phyloP scores from a whole-genome alignment of 2,113 vertebrate species.

The Albula goreensis region DNA sequence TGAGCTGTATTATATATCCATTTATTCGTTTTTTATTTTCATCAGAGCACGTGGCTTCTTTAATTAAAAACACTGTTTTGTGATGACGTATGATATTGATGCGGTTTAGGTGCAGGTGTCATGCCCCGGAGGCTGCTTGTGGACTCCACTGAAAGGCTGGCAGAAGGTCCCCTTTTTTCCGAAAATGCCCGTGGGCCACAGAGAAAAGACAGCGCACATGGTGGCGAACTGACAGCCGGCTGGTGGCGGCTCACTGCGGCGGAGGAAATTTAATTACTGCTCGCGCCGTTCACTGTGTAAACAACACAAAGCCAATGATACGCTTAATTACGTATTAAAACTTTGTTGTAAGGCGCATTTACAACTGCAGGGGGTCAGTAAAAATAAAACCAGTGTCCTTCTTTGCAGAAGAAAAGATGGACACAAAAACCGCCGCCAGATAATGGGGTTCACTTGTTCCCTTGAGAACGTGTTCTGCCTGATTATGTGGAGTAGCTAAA shows the following conservation, averaged over 20 bases:
- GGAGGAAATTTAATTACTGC: conserved; percentile 77
- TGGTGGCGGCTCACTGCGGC: conserved; percentile 67
- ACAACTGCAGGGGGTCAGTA: conserved; percentile 24
- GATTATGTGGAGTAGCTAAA: neutral
- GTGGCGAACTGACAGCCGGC: conserved; percentile 63
- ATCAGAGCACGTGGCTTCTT: neutral
- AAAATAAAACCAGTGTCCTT: neutral
- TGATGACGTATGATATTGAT: neutral
- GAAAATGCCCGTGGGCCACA: conserved; percentile 49
- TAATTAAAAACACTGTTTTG: neutral
- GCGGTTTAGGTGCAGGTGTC: conserved; percentile 28
- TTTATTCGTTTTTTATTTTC: no score
- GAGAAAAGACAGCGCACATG: conserved; percentile 51
- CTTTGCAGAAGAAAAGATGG: conserved; percentile 3
- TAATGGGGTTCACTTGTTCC: neutral
- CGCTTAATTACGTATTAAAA: conserved; percentile 68
- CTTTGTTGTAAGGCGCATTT: conserved; percentile 56
- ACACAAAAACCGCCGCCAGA: neutral
- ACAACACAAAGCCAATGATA: conserved; percentile 81
- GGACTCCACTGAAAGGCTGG: conserved; percentile 37
- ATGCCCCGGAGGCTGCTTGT: conserved; percentile 45
- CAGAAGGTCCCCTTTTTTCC: conserved; percentile 40
- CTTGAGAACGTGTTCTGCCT: neutral
- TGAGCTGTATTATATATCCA: no score
- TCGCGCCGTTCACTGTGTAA: conserved; percentile 72